Evolutionary conservation across 2,797 vertebrate genomes (phyloP).

Genomic region (Champsocephalus esox): DNA sequence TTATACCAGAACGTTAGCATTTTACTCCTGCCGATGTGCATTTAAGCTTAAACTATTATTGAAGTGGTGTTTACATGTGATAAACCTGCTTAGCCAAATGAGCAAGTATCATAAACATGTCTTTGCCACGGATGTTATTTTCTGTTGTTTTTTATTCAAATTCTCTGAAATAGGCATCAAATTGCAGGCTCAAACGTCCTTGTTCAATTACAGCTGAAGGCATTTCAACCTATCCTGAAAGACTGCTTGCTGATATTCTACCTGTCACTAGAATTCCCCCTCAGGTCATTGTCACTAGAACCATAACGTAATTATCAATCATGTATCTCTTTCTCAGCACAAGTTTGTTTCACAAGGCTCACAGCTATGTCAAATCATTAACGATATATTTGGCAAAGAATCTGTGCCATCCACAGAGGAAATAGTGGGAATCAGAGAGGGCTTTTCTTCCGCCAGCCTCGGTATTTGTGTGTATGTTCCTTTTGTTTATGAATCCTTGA

Average conservation of each 20-base stretch:
- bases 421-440: constrained; percentile 39
- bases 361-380: constrained; percentile 41
- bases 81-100: no score
- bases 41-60: no score
- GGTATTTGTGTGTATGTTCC: neutral
- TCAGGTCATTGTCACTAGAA: constrained; percentile 19
- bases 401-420: constrained; percentile 35
- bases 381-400: constrained; percentile 42
- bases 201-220: constrained; percentile 14
- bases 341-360: constrained; percentile 33
- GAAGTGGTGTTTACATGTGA: no score
- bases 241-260: constrained; percentile 8
- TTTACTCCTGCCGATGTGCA: no score
- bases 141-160: no score
- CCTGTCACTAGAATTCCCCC: constrained; percentile 42
- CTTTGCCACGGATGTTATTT: no score
- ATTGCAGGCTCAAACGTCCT: neutral
- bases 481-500: constrained; percentile 14
- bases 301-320: constrained; percentile 42
- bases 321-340: constrained; percentile 36
- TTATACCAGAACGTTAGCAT: no score
- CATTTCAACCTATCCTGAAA: neutral
- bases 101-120: no score
- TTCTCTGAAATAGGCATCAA: no score
- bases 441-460: constrained; percentile 10